These are phyloP conservation scores for Spinus pinus DNA, from an alignment of 2,797 vertebrate species.

Conservation along the genomic window DNA sequence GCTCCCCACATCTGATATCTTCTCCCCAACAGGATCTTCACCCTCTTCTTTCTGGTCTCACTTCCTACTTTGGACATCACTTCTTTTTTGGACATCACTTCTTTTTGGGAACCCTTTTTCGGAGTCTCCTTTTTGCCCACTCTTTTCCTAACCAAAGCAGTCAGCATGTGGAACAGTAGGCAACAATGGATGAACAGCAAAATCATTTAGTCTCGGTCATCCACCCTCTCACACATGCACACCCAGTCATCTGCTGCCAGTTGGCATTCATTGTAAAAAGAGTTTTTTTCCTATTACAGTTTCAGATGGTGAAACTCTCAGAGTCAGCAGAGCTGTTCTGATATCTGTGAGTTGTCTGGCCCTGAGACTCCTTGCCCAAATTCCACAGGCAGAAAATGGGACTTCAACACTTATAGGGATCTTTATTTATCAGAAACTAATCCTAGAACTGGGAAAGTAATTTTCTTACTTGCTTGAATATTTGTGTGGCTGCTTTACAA, in stretches of 20 bases:
- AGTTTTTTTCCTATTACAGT: fast-evolving
- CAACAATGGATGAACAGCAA: neutral
- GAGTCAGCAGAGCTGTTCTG: neutral
- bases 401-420: neutral
- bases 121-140: neutral
- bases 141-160: neutral
- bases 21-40: neutral
- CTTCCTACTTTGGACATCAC: neutral
- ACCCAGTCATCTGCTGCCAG: neutral
- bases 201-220: neutral
- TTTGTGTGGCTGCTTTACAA: neutral
- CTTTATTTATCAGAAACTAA: neutral
- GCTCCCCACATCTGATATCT: neutral
- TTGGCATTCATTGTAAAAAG: neutral
- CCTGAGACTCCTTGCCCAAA: neutral
- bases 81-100: neutral
- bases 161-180: neutral
- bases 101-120: fast-evolving
- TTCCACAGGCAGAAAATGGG: neutral
- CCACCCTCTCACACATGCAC: fast-evolving
- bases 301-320: neutral
- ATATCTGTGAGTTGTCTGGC: neutral
- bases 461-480: neutral
- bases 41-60: neutral
- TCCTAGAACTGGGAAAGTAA: neutral